Conservation (phyloP, 2,113 vertebrate species). For the Ceyx margarethae region DNA sequence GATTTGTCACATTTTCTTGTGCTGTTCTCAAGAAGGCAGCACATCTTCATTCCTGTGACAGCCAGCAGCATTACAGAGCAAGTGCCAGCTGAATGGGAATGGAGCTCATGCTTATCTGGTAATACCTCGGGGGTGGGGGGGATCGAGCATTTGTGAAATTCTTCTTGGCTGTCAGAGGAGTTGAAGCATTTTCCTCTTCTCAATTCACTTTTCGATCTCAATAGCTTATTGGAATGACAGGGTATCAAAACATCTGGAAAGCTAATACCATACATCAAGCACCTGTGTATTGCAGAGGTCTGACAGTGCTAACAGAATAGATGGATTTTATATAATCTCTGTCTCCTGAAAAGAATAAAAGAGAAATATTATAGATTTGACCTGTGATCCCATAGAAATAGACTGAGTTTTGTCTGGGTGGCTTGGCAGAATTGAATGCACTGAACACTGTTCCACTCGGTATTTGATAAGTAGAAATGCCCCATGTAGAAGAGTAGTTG, state of each 20-base stretch:
- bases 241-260: conserved; percentile 28
- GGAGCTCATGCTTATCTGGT: neutral
- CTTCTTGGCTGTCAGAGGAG: conserved; percentile 30
- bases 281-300: conserved; percentile 14
- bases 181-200: neutral
- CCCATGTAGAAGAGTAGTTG: neutral
- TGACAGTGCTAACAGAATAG: conserved; percentile 26
- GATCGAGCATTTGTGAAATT: conserved; percentile 27
- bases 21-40: neutral
- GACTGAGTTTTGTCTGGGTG: conserved; percentile 7
- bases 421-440: neutral
- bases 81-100: neutral
- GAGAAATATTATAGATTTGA: conserved; percentile 42
- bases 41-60: conserved; percentile 31
- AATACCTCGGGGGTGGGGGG: neutral
- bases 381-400: conserved; percentile 40
- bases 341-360: conserved; percentile 50
- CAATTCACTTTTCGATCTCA: conserved; percentile 54
- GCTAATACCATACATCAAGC: conserved; percentile 37
- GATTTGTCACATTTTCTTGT: conserved; percentile 34
- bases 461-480: neutral
- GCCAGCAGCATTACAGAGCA: neutral
- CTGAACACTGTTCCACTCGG: neutral
- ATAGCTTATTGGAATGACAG: conserved; percentile 49
- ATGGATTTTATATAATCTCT: conserved; percentile 53